These are phyloP conservation scores for Callaeas wilsoni DNA, from an alignment of 2,113 vertebrate species.

Conservation along the genomic window DNA sequence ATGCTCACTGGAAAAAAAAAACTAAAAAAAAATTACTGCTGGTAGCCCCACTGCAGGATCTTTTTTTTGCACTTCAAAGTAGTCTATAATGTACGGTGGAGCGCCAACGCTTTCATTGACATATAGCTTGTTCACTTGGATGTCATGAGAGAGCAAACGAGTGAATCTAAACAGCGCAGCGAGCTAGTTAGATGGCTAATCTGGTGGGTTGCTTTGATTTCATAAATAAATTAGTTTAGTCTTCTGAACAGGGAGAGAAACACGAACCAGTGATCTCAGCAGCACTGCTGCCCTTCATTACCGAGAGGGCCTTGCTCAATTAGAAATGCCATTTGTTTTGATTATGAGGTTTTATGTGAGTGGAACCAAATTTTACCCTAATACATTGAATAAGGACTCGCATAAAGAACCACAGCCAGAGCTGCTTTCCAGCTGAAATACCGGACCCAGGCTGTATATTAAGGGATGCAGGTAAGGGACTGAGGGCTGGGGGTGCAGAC, in stretches of 20 bases:
- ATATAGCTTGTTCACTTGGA: conserved; percentile 68
- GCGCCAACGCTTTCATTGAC: conserved; percentile 63
- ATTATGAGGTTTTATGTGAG: not conserved
- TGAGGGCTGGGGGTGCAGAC: not conserved
- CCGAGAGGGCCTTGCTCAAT: not conserved
- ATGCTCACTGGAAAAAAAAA: conserved; percentile 57
- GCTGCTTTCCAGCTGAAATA: not conserved
- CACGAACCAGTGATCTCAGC: not conserved
- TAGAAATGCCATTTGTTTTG: conserved; percentile 31
- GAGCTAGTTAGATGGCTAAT: conserved; percentile 60
- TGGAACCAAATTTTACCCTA: not conserved
- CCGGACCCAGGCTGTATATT: not conserved
- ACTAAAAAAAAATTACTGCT: not conserved
- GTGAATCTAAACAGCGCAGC: conserved; percentile 42
- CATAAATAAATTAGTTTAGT: conserved; percentile 57
- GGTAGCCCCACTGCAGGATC: conserved; percentile 46
- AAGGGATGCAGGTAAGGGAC: not conserved
- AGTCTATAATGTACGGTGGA: conserved; percentile 51
- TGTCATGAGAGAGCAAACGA: conserved; percentile 65
- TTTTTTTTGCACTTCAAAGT: conserved; percentile 57
- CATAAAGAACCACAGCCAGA: not conserved
- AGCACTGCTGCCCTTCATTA: conserved; percentile 22
- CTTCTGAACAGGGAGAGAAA: conserved; percentile 30
- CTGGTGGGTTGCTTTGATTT: conserved; percentile 56
- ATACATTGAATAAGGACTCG: not conserved